Percentiles rank a stretch among this genome's conserved stretches.
Conservation (phyloP, 2,888 invertebrate genomes). For the Andrena trimmerana region DNA sequence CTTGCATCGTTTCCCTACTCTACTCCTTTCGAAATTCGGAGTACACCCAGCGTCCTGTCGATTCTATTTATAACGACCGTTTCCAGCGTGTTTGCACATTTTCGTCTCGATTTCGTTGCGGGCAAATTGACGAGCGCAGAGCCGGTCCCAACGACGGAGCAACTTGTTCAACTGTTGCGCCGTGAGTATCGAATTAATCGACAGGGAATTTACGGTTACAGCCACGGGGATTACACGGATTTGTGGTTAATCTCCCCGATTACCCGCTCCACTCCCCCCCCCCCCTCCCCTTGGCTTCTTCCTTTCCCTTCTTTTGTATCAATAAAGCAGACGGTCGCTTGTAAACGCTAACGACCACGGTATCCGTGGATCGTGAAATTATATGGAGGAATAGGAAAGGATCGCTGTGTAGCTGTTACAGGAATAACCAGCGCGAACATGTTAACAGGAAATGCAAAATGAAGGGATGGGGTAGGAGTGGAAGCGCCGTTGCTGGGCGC, state of each 20-base stretch:
- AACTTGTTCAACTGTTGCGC: background rate
- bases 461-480: background rate
- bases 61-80: background rate
- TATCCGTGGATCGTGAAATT: conserved; percentile 14
- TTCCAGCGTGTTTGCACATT: background rate
- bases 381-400: background rate
- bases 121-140: background rate
- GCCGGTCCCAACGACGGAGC: background rate
- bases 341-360: background rate
- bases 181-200: conserved; percentile 24
- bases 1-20: background rate
- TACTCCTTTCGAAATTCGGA: conserved; percentile 11
- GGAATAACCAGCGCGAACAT: background rate
- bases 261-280: background rate
- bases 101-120: background rate
- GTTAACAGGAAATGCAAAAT: background rate
- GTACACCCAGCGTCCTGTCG: background rate
- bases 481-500: background rate
- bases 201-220: conserved; percentile 10
- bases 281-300: background rate
- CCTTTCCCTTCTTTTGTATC: background rate
- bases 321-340: background rate
- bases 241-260: conserved; percentile 5
- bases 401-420: no score
- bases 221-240: conserved; percentile 8